A percentile compares a stretch with the other conserved stretches of the same genome.
Evolutionary conservation across 2,797 vertebrate species (phyloP).

Genomic region (Smutsia temminckii): DNA sequence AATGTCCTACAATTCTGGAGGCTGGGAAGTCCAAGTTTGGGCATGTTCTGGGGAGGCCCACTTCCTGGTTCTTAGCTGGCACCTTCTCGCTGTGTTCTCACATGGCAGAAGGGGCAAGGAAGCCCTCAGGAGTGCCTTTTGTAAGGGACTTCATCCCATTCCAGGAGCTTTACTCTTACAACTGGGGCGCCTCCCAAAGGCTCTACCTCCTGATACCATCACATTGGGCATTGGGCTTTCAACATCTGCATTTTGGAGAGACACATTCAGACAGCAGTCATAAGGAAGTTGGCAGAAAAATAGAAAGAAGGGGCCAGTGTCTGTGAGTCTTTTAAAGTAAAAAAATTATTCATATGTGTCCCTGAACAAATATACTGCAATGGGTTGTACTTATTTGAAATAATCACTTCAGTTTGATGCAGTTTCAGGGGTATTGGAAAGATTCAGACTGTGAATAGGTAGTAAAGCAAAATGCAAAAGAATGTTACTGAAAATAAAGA

Average conservation of each 20-base stretch:
- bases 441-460: neutral
- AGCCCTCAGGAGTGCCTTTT: neutral
- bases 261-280: neutral
- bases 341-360: neutral
- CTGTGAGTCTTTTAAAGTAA: neutral
- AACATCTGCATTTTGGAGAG: neutral
- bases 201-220: neutral
- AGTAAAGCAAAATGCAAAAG: neutral
- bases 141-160: neutral
- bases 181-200: neutral
- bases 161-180: neutral
- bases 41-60: fast-evolving
- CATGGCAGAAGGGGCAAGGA: no score
- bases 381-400: neutral
- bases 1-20: neutral
- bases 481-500: neutral
- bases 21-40: neutral
- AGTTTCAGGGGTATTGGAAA: neutral
- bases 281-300: neutral
- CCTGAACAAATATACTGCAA: fast-evolving
- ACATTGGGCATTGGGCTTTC: neutral
- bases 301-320: neutral
- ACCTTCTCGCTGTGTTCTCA: neutral
- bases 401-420: neutral
- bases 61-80: no score